Evolutionary conservation across 2,113 vertebrate genomes (phyloP).

Genomic region (Melanocharis versteri): DNA sequence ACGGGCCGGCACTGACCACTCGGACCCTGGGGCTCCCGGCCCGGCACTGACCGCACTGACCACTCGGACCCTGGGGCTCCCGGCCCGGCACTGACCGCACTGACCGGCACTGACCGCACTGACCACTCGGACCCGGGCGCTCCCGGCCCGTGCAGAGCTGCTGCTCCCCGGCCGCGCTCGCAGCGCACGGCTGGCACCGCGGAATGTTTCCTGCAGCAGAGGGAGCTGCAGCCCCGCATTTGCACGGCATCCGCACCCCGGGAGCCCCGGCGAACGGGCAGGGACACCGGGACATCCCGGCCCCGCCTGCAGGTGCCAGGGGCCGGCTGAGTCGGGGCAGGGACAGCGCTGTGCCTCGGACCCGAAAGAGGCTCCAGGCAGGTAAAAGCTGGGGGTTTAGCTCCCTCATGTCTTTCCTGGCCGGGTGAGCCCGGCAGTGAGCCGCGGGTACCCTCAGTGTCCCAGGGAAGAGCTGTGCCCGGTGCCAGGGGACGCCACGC

Average conservation of each 20-base stretch:
- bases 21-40: too few species aligned
- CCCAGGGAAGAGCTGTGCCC: neutral
- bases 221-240: neutral
- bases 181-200: neutral
- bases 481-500: neutral
- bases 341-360: neutral
- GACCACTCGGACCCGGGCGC: too few species aligned
- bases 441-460: too few species aligned
- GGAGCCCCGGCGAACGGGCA: neutral
- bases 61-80: too few species aligned
- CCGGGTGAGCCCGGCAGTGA: neutral
- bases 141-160: neutral
- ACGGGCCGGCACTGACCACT: too few species aligned
- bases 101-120: too few species aligned
- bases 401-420: rapidly evolving
- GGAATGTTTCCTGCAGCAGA: neutral
- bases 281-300: neutral
- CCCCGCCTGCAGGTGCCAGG: rapidly evolving
- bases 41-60: too few species aligned
- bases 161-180: rapidly evolving
- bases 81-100: too few species aligned
- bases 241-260: too few species aligned
- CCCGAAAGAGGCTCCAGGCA: neutral
- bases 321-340: neutral
- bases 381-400: rapidly evolving